phyloP scores from a whole-genome alignment of 2,888 invertebrate genomes.

The Meteorus colon region DNA sequence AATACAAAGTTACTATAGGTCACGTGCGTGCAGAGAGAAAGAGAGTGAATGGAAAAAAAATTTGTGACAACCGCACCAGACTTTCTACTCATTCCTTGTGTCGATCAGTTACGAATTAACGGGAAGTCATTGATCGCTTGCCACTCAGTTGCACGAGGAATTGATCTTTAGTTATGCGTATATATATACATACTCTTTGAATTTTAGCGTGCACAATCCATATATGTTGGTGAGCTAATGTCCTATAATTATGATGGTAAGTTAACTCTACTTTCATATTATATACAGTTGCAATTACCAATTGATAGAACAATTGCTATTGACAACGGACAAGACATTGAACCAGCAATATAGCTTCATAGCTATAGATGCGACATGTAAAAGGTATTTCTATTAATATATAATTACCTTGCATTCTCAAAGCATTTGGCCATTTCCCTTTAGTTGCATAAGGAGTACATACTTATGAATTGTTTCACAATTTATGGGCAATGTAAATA shows the following conservation, averaged over 20 bases:
- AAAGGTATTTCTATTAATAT: background rate
- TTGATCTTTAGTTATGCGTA: background rate
- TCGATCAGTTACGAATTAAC: slow-evolving; percentile 30
- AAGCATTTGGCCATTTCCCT: background rate
- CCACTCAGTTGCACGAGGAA: background rate
- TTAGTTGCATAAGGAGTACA: background rate
- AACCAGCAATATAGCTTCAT: background rate
- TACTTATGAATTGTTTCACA: slow-evolving; percentile 19
- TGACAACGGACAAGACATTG: background rate
- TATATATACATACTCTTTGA: background rate
- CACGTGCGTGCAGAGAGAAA: background rate
- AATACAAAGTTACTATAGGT: background rate
- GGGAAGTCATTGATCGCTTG: slow-evolving; percentile 17
- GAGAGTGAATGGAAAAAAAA: slow-evolving; percentile 27
- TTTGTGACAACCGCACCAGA: slow-evolving; percentile 27
- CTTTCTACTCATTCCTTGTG: slow-evolving; percentile 36
- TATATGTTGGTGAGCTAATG: background rate
- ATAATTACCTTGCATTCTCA: background rate
- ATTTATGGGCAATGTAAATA: background rate
- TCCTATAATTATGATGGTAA: background rate
- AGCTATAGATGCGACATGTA: background rate
- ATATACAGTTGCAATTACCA: background rate
- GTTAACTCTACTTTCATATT: background rate
- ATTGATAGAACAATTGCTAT: background rate
- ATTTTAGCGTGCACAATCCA: background rate